Conservation (phyloP, 37 sponge, comb jelly and placozoan genomes). For the Halichondria panicea region DNA sequence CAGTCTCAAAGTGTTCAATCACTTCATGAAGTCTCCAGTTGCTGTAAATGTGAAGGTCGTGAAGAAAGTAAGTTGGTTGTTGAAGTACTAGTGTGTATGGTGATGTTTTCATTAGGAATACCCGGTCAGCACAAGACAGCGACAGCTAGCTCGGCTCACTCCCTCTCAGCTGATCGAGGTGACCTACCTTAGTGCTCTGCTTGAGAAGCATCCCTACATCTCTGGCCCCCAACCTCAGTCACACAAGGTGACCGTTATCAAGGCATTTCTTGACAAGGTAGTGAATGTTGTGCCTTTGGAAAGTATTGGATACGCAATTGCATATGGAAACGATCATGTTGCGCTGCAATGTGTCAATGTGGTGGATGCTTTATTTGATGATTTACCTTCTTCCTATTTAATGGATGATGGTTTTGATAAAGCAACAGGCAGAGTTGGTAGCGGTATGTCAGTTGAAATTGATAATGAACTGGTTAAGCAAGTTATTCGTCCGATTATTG, state of each 20-base stretch:
- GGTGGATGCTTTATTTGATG: neutral
- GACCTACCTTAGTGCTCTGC: constrained; percentile 40
- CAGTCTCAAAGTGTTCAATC: neutral
- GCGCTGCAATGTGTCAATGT: constrained; percentile 31
- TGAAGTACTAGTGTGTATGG: neutral
- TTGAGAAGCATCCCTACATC: constrained; percentile 27
- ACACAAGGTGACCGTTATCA: constrained; percentile 1
- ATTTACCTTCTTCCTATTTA: neutral
- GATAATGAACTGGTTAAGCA: neutral
- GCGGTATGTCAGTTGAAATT: neutral
- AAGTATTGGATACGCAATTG: constrained; percentile 44
- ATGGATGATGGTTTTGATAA: neutral
- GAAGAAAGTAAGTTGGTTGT: constrained; percentile 17
- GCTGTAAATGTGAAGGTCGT: neutral
- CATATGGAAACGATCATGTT: constrained; percentile 19
- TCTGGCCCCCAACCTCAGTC: neutral
- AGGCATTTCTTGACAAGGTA: constrained; percentile 35
- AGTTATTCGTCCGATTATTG: no score
- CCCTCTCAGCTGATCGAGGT: constrained; percentile 41
- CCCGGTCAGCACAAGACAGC: constrained; percentile 14
- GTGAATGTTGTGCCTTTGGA: constrained; percentile 48
- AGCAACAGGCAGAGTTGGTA: neutral
- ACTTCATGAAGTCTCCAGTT: neutral
- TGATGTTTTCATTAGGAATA: neutral
- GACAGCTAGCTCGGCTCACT: constrained; percentile 43